Conservation (phyloP, 2,113 vertebrate species). For the Corydoras maculifer region DNA sequence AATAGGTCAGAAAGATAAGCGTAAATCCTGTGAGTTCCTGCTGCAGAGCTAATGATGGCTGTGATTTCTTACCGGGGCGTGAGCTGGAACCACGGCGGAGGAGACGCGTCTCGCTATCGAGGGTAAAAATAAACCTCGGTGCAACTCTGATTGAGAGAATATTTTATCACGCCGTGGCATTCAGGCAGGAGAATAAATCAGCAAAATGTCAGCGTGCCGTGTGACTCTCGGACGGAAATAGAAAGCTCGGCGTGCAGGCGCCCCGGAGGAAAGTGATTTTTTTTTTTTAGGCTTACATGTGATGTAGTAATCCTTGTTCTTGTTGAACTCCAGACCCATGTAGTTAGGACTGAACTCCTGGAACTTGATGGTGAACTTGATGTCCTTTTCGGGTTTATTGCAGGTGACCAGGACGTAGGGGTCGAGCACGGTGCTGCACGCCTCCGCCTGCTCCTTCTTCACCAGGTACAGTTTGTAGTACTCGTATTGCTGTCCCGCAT, state of each 20-base stretch:
- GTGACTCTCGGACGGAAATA: background rate
- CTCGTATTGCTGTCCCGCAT: constrained; percentile 74
- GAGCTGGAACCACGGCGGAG: too few relatives aligned
- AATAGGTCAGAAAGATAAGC: too few relatives aligned
- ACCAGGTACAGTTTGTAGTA: constrained; percentile 87
- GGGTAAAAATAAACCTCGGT: too few relatives aligned
- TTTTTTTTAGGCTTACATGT: constrained; percentile 69
- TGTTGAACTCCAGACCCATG: constrained; percentile 84
- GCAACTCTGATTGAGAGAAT: too few relatives aligned
- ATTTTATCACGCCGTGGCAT: too few relatives aligned
- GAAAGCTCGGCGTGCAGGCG: background rate
- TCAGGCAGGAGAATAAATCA: too few relatives aligned
- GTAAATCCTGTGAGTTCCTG: too few relatives aligned
- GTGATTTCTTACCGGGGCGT: too few relatives aligned
- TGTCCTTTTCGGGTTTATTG: constrained; percentile 79
- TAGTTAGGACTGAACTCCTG: constrained; percentile 90
- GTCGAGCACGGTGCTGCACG: constrained; percentile 80
- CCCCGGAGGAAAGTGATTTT: background rate
- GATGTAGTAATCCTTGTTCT: constrained; percentile 78
- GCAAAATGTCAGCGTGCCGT: too few relatives aligned
- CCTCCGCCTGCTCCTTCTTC: constrained; percentile 71
- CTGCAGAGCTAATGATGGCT: too few relatives aligned
- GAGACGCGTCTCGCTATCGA: too few relatives aligned
- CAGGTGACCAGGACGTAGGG: constrained; percentile 82
- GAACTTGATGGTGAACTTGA: constrained; percentile 87